phyloP scores from a whole-genome alignment of 2,888 invertebrate genomes.

The Polietes domitor region DNA sequence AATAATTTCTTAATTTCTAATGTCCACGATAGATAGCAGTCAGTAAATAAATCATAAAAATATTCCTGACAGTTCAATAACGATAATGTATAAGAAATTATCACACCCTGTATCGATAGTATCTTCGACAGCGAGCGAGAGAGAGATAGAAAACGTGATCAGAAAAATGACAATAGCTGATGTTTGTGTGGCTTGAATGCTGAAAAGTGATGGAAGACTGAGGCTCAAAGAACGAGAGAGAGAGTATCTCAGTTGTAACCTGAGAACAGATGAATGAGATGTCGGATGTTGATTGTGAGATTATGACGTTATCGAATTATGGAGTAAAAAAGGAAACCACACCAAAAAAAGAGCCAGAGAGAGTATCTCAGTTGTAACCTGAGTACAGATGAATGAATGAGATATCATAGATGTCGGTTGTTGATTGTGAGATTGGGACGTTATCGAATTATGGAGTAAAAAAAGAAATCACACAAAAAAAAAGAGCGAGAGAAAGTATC shows the following conservation, averaged over 20 bases:
- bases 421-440: too few species aligned
- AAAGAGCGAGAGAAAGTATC: not conserved
- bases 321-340: not conserved
- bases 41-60: too few species aligned
- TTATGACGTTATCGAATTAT: not conserved
- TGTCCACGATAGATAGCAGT: too few species aligned
- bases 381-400: too few species aligned
- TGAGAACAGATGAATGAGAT: not conserved
- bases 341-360: not conserved
- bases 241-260: not conserved
- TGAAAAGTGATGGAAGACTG: not conserved
- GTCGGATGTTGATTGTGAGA: not conserved
- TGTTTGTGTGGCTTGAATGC: constrained; percentile 29
- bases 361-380: too few species aligned
- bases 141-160: constrained; percentile 18
- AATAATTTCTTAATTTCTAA: too few species aligned
- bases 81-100: too few species aligned
- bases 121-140: not conserved
- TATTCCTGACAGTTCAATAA: too few species aligned
- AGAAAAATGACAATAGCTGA: not conserved
- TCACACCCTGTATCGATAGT: constrained; percentile 36
- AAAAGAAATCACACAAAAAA: not conserved
- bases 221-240: not conserved
- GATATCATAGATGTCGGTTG: too few species aligned
- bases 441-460: not conserved